phyloP scores from a whole-genome alignment of 2,797 vertebrate species.

The Enteromius anoplus region DNA sequence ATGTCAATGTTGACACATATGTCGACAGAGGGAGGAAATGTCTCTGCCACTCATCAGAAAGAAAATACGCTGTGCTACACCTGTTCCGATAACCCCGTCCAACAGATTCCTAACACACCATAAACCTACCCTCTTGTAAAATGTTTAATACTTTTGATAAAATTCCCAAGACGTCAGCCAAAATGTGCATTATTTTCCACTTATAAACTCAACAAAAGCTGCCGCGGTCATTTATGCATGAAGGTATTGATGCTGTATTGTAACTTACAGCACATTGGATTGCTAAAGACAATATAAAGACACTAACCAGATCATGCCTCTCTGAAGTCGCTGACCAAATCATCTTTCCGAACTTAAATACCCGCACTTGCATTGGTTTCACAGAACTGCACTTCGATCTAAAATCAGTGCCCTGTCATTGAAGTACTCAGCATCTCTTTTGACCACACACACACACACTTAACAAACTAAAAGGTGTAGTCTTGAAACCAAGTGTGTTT shows the following conservation, averaged over 20 bases:
- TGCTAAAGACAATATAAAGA: conserved; percentile 60
- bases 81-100: not conserved
- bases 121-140: not conserved
- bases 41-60: not conserved
- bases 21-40: no score
- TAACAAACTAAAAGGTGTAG: conserved; percentile 15
- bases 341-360: conserved; percentile 35
- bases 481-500: conserved; percentile 51
- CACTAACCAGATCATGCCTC: conserved; percentile 41
- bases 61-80: not conserved
- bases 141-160: not conserved
- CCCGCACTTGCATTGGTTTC: conserved; percentile 5
- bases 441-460: conserved; percentile 26
- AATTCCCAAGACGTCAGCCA: conserved; percentile 8
- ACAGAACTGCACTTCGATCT: not conserved
- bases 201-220: not conserved
- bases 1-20: no score
- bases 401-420: not conserved
- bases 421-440: conserved; percentile 1
- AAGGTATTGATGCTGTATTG: conserved; percentile 55
- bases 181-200: not conserved
- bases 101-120: conserved; percentile 11
- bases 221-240: not conserved
- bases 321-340: not conserved
- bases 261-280: conserved; percentile 60